Percentiles rank a stretch among this genome's conserved stretches.
phyloP scores from a whole-genome alignment of 2,797 vertebrate species.

The Rhinogobio ventralis region DNA sequence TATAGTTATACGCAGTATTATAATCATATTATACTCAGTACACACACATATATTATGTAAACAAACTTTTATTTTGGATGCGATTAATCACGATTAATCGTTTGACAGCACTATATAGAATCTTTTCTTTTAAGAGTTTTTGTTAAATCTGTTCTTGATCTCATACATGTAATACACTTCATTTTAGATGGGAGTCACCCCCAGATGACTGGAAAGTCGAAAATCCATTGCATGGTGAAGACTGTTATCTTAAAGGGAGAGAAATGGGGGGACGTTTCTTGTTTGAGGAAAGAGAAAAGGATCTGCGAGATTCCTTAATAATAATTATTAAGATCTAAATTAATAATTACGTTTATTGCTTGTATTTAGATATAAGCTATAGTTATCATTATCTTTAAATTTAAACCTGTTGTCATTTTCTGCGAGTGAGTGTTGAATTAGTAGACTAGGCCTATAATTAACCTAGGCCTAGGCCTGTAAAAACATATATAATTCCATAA shows the following conservation, averaged over 20 bases:
- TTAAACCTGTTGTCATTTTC: background rate
- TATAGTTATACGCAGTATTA: no score
- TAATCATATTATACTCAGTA: no score
- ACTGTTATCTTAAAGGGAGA: conserved; percentile 43
- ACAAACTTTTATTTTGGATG: no score
- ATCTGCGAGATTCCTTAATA: conserved; percentile 54
- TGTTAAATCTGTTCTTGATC: background rate
- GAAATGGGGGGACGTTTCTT: conserved; percentile 29
- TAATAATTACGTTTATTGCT: background rate
- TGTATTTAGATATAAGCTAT: background rate
- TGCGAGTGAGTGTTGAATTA: background rate
- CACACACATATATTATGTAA: no score
- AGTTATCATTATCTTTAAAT: background rate
- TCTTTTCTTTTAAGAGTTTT: no score
- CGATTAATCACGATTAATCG: no score
- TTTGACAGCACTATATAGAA: no score
- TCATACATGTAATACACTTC: background rate
- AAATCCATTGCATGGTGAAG: conserved; percentile 38
- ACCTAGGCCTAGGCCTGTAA: no score
- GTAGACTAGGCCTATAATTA: no score
- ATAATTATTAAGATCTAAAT: no score
- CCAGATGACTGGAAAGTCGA: conserved; percentile 30
- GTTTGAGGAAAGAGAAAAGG: conserved; percentile 6
- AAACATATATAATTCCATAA: background rate
- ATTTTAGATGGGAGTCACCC: conserved; percentile 14